These are phyloP conservation scores for Iphiclides podalirius DNA, from an alignment of 2,888 invertebrate species.

Conservation along the genomic window DNA sequence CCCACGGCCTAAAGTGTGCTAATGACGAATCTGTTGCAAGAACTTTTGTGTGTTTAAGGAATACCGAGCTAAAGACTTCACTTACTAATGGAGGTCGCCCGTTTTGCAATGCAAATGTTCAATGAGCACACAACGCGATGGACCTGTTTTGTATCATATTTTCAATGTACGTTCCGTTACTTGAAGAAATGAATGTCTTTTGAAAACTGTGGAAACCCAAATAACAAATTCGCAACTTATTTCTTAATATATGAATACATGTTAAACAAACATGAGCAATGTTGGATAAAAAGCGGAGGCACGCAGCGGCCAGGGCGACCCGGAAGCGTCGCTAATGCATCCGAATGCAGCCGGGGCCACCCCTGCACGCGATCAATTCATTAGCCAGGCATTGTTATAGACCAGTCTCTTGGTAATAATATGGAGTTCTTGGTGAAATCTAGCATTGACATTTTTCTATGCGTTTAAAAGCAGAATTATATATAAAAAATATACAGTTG, in stretches of 20 bases:
- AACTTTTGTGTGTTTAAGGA: constrained; percentile 26
- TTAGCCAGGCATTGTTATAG: constrained; percentile 60
- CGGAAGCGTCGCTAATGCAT: constrained; percentile 78
- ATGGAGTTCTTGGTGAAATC: constrained; percentile 25
- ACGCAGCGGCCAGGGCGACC: constrained; percentile 39
- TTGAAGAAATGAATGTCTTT: no score
- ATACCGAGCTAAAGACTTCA: no score
- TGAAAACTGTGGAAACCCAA: no score
- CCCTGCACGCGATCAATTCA: constrained; percentile 72
- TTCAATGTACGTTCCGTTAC: no score
- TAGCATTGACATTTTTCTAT: constrained; percentile 17
- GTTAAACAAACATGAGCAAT: not conserved
- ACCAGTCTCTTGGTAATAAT: constrained; percentile 35
- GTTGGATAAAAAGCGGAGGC: constrained; percentile 29
- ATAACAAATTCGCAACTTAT: no score
- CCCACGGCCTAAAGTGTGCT: constrained; percentile 46
- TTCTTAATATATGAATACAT: no score
- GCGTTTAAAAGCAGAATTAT: constrained; percentile 10
- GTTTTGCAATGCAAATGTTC: constrained; percentile 26
- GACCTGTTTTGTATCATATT: not conserved
- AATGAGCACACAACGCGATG: not conserved
- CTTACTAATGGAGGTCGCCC: no score
- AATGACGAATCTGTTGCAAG: constrained; percentile 43
- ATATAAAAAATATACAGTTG: no score
- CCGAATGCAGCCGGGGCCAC: constrained; percentile 67